Evolutionary conservation across 2,113 vertebrate genomes (phyloP).

Genomic region (Dipodomys merriami): DNA sequence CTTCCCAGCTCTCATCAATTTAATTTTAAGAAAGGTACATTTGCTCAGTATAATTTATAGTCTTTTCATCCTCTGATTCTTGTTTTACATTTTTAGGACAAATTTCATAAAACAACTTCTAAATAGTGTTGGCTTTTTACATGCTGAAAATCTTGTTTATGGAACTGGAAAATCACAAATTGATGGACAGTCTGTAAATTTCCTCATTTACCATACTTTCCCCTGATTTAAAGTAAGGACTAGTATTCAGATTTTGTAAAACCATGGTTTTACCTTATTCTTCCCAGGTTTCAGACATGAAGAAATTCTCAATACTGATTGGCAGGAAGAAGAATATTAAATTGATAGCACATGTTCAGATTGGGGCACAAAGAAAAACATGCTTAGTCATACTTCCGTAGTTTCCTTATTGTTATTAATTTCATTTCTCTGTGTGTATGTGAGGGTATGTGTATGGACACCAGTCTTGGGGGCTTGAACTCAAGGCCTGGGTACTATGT

Average conservation of each 20-base stretch:
- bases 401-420: neutral
- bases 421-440: too few relatives aligned
- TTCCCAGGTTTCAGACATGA: too few relatives aligned
- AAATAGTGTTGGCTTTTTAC: neutral
- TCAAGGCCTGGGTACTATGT: too few relatives aligned
- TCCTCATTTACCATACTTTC: neutral
- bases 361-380: neutral
- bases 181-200: constrained; percentile 50
- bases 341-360: neutral
- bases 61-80: constrained; percentile 15
- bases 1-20: neutral
- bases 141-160: neutral
- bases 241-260: neutral
- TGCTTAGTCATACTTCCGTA: too few relatives aligned
- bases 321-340: neutral
- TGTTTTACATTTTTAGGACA: neutral
- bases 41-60: neutral
- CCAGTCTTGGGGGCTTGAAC: too few relatives aligned
- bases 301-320: neutral
- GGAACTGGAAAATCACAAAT: constrained; percentile 40
- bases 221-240: neutral
- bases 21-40: neutral
- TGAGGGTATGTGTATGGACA: too few relatives aligned
- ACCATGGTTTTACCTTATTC: neutral
- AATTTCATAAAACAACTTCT: neutral